Evolutionary conservation across 2,797 vertebrate genomes (phyloP), one percentile per base, ranked within the genome.

Genomic region (Lateolabrax maculatus): DNA sequence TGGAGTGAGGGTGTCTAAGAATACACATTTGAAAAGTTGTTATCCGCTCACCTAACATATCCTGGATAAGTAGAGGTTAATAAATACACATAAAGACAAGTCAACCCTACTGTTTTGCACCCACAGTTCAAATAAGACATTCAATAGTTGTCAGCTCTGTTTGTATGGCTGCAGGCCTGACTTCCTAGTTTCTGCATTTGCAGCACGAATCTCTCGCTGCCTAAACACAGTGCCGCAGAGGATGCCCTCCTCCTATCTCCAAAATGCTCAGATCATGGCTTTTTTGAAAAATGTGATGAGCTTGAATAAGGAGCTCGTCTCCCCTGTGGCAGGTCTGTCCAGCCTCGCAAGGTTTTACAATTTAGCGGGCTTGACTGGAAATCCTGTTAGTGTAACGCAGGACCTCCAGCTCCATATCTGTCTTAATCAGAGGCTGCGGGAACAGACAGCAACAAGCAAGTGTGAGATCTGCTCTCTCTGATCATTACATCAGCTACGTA

Each of bases 331-430:
- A 75, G 78, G 64, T 84, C 49, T 64, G 60, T 80, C 77, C 73
- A 75, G 58, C 69, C 76, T 80, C 5, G 21, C 75, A 82, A 84
- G 78, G 78, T 85, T 92, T 95, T 90, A 96, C 96, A 96, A 96
- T 96, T 94, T 94, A 94, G 91, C 95, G 93, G 78, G 96, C 96
- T 84, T 97, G 96, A 41, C 96, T 97, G 93, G 96, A 97, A 91
- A 98, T 95, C 88, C 94, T 94, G 89, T 97, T 97, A 85, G 96
- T 95, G 85, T 96, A 96, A 77, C 93, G 89, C 83, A 96, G 83
- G 78, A 98, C 95, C 92, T 96, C 94, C 23, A 65, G 70, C 83
- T 97, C 95, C 97, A 97, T 97, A 94, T 98, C 96, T 0, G 96
- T 97, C 93, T 97, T 96, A 90, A 97, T 94, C 87, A 97, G 95